Base-by-base conservation (phyloP, 2,888 invertebrate species). In the Odontocolon sp. region DNA sequence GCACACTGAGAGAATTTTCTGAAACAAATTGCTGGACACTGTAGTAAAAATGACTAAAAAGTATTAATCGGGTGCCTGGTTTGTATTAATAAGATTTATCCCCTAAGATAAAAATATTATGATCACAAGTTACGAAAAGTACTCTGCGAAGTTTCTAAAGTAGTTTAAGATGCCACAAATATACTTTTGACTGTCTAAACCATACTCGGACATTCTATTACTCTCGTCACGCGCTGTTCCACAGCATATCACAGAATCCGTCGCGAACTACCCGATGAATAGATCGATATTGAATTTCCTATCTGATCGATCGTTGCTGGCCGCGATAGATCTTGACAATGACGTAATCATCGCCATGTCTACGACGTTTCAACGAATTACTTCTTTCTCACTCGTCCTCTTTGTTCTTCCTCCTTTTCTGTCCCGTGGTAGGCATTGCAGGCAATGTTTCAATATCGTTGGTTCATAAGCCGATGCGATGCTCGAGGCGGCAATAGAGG, bases 401-500 rank as follows among this genome's bases (percentile, higher is more conserved):
- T 66, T 16, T 54, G n/a, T 11, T 18, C 36, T 21, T 31, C 36
- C 21, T 47, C n/a, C 16, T 42, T 40, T 28, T 11, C 16, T 8
- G 9, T 42, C 18, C 11, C 8, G 4, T 28, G 28, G 11, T 31
- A 8, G n/a, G n/a, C 45, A 33, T 33, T 40, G 3, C 45, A 23
- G 5, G 45, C 21, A 47, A 68, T 42, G 31, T 31, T 68, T 56
- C 26, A 47, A 67, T 42, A 67, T 45, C 67, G 36, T 45, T 3
- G 45, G 26, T 26, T 36, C 23, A 42, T 40, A 66, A 66, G 40
- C 28, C 16, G 21, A 47, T 40, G 28, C 8, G 28, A 52, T 40
- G 40, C 64, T 66, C 38, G 33, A 40, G 16, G 36, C 52, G 6
- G 8, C 8, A 26, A 11, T 31, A 26, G 42, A 18, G 16, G 14